phyloP scores from a whole-genome alignment of 2,113 vertebrate species.

The Stegostoma tigrinum region DNA sequence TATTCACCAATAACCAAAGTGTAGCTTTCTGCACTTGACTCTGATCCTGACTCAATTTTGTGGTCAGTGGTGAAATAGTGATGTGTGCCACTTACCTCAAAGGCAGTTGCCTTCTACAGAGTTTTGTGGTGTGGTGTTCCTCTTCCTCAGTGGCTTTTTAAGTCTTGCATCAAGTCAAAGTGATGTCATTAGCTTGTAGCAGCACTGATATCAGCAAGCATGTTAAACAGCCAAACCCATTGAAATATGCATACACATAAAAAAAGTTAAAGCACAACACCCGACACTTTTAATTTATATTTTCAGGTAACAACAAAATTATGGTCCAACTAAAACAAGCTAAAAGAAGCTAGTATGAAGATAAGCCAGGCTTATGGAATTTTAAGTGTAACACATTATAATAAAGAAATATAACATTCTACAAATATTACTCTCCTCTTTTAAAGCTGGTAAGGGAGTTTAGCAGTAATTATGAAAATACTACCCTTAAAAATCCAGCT shows the following conservation, averaged over 20 bases:
- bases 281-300: neutral
- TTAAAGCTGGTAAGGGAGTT: neutral
- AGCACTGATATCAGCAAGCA: neutral
- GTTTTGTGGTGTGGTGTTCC: neutral
- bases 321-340: neutral
- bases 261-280: neutral
- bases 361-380: neutral
- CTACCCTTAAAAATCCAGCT: neutral
- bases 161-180: neutral
- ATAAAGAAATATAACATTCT: neutral
- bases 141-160: neutral
- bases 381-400: neutral
- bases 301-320: neutral
- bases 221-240: neutral
- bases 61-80: no score
- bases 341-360: neutral
- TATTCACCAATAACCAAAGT: neutral
- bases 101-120: neutral
- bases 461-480: neutral
- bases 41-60: neutral
- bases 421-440: neutral
- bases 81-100: no score
- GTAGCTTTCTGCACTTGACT: neutral
- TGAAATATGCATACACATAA: neutral
- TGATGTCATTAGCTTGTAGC: neutral